A percentile compares a stretch with the other conserved stretches of the same genome.
Conservation (phyloP, 2,888 invertebrate species). For the Ichneumoninae sp. region DNA sequence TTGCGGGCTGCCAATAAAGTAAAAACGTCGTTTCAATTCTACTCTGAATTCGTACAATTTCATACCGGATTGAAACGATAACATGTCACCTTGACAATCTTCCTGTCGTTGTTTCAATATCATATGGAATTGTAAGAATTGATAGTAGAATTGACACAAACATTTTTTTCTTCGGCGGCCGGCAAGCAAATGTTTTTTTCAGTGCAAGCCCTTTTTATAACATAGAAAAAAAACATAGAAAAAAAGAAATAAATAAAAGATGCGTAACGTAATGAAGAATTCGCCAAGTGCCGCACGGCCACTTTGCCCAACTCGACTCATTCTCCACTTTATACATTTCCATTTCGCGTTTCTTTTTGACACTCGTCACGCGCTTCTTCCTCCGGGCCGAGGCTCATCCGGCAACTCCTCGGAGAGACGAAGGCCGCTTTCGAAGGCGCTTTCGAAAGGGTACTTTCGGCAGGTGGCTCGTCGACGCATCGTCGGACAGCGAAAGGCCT, state of each 20-base stretch:
- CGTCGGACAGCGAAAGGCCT: slow-evolving; percentile 41
- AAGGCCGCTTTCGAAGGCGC: slow-evolving; percentile 30
- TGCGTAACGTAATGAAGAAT: slow-evolving; percentile 18
- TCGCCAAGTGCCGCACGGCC: slow-evolving; percentile 27
- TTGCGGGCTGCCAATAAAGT: no score
- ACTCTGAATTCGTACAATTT: no score
- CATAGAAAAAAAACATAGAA: neutral
- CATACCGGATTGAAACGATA: no score
- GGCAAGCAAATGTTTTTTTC: no score
- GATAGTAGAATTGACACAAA: no score
- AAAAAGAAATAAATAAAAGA: slow-evolving; percentile 5
- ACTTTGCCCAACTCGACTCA: slow-evolving; percentile 15
- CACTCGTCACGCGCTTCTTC: slow-evolving; percentile 23
- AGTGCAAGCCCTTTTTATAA: slow-evolving; percentile 12
- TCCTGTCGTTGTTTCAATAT: no score
- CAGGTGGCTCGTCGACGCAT: slow-evolving; percentile 42
- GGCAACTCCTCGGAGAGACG: slow-evolving; percentile 34
- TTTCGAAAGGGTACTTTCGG: slow-evolving; percentile 29
- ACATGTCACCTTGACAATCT: no score
- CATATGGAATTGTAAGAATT: no score
- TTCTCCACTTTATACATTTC: slow-evolving; percentile 33
- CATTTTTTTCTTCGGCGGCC: no score
- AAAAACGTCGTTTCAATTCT: no score
- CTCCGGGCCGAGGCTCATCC: neutral
- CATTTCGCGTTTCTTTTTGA: slow-evolving; percentile 27